phyloP scores from a whole-genome alignment of 2,113 vertebrate genomes.

The Amblyornis subalaris region DNA sequence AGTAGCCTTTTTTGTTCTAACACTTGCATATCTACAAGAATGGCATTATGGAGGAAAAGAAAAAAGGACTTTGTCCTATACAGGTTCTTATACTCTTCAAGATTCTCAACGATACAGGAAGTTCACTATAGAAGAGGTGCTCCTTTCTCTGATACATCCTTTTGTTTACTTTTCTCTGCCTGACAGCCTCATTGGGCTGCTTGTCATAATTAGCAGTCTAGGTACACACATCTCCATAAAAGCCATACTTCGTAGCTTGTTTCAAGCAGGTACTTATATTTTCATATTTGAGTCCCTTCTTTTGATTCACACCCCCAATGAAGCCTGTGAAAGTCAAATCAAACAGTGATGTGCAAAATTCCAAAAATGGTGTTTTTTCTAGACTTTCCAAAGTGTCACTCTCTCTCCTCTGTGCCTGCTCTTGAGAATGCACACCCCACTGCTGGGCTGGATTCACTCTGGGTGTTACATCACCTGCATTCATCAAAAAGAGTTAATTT shows the following conservation, averaged over 20 bases:
- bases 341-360: neutral
- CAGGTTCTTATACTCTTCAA: neutral
- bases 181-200: neutral
- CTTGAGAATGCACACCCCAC: neutral
- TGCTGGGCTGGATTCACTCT: neutral
- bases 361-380: neutral
- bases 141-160: neutral
- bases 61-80: neutral
- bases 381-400: neutral
- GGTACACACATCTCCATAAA: neutral
- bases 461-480: neutral
- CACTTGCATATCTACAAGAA: neutral
- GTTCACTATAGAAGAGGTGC: neutral
- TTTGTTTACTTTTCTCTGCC: conserved; percentile 5
- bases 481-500: neutral
- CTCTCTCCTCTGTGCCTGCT: neutral
- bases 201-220: neutral
- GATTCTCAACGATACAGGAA: neutral
- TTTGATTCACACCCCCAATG: neutral
- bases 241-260: neutral
- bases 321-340: neutral
- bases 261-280: neutral
- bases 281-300: neutral
- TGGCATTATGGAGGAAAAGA: neutral
- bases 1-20: conserved; percentile 25